Conservation (phyloP, 2,888 invertebrate genomes). For the Nebria salina region DNA sequence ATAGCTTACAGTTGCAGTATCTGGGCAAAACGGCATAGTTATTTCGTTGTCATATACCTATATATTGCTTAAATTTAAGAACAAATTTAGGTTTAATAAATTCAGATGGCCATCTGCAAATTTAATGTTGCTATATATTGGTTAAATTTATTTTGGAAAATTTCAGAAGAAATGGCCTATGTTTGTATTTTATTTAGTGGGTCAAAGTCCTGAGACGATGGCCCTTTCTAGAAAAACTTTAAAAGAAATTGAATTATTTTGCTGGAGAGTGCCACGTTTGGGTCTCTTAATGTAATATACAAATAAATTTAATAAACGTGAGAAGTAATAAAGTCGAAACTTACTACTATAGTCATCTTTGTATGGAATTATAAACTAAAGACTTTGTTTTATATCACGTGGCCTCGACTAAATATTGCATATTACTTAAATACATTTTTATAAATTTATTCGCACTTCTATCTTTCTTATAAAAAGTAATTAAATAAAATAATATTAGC, state of each 20-base stretch:
- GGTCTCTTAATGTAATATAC: not conserved
- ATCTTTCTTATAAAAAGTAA: too few relatives aligned
- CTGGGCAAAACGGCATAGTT: not conserved
- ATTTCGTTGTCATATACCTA: not conserved
- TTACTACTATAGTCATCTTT: too few relatives aligned
- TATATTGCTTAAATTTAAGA: not conserved
- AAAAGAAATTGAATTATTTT: not conserved
- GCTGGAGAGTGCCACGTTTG: not conserved
- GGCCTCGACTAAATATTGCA: too few relatives aligned
- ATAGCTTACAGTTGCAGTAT: not conserved
- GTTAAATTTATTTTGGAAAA: not conserved
- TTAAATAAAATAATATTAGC: too few relatives aligned
- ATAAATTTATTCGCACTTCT: too few relatives aligned
- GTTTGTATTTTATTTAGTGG: not conserved
- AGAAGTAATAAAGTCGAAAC: not conserved
- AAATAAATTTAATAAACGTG: not conserved
- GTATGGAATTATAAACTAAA: too few relatives aligned
- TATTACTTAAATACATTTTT: too few relatives aligned
- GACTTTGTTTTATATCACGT: too few relatives aligned
- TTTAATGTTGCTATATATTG: too few relatives aligned
- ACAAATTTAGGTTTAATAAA: too few relatives aligned
- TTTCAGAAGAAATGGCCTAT: not conserved
- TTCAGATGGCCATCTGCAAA: too few relatives aligned
- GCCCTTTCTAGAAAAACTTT: not conserved
- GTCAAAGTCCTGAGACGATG: not conserved